These are phyloP conservation scores for Hirundo rustica DNA, from an alignment of 2,797 vertebrate genomes.

Conservation along the genomic window DNA sequence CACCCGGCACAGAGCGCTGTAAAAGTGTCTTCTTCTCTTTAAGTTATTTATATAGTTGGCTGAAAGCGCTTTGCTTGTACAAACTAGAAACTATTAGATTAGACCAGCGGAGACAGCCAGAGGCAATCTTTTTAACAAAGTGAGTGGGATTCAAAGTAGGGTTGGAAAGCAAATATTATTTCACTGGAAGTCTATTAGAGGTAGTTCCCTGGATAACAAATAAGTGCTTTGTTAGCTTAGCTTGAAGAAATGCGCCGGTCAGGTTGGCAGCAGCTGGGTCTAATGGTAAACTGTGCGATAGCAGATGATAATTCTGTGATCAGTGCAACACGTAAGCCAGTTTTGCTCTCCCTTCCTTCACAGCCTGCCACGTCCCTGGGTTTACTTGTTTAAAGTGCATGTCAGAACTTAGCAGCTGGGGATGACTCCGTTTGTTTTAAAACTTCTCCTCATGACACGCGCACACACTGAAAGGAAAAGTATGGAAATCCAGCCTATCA, in stretches of 20 bases:
- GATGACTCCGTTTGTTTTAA: conserved; percentile 74
- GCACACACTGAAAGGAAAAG: conserved; percentile 34
- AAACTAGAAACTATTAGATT: conserved; percentile 87
- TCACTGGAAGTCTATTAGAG: conserved; percentile 83
- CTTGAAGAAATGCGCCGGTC: conserved; percentile 71
- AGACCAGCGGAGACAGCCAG: conserved; percentile 82
- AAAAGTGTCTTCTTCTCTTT: conserved; percentile 77
- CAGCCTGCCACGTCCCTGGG: conserved; percentile 15
- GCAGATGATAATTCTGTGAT: conserved; percentile 70
- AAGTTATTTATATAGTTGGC: conserved; percentile 82
- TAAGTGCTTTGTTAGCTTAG: conserved; percentile 83
- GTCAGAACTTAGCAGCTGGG: conserved; percentile 80
- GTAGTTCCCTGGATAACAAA: conserved; percentile 77
- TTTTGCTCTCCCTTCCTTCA: conserved; percentile 36
- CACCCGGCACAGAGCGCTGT: conserved; percentile 59
- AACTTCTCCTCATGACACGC: conserved; percentile 71
- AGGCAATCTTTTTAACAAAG: conserved; percentile 85
- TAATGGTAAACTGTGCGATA: conserved; percentile 70
- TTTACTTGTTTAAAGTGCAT: conserved; percentile 79
- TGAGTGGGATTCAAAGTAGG: conserved; percentile 84
- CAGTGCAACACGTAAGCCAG: conserved; percentile 33
- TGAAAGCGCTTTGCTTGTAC: conserved; percentile 84
- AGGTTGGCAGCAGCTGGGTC: conserved; percentile 79
- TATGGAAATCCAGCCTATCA: conserved; percentile 76
- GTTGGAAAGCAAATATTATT: conserved; percentile 85